Evolutionary conservation across 2,888 invertebrate genomes (phyloP).

Genomic region (Nemotelus pantherinus): DNA sequence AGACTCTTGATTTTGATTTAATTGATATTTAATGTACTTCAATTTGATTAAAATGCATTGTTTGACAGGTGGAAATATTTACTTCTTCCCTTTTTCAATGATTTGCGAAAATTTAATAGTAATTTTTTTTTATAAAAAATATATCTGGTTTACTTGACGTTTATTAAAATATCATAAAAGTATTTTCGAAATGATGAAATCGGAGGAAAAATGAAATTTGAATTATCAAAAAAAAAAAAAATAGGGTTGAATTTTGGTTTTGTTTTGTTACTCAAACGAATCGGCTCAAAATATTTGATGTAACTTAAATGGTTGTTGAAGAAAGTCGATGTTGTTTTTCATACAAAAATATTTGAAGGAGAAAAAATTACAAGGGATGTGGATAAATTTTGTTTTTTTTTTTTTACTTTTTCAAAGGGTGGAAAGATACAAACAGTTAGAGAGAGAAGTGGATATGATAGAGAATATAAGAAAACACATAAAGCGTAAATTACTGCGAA

Average conservation of each 20-base stretch:
- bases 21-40: no score
- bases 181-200: background rate
- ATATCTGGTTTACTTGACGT: background rate
- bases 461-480: conserved; percentile 48
- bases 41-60: no score
- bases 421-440: conserved; percentile 25
- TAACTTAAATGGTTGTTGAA: no score
- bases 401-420: background rate
- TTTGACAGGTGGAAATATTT: conserved; percentile 8
- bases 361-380: background rate
- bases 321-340: background rate
- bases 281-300: no score
- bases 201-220: no score
- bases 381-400: no score
- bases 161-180: background rate
- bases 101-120: conserved; percentile 6
- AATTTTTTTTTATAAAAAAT: conserved; percentile 3
- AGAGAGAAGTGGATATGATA: conserved; percentile 28
- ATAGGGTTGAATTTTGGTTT: no score
- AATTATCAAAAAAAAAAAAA: no score
- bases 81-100: conserved; percentile 22
- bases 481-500: conserved; percentile 49
- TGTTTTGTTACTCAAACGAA: no score
- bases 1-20: background rate
- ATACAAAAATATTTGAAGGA: background rate